These are phyloP conservation scores for Anoplophora glabripennis DNA, from an alignment of 1,140 invertebrate species.

Conservation along the genomic window DNA sequence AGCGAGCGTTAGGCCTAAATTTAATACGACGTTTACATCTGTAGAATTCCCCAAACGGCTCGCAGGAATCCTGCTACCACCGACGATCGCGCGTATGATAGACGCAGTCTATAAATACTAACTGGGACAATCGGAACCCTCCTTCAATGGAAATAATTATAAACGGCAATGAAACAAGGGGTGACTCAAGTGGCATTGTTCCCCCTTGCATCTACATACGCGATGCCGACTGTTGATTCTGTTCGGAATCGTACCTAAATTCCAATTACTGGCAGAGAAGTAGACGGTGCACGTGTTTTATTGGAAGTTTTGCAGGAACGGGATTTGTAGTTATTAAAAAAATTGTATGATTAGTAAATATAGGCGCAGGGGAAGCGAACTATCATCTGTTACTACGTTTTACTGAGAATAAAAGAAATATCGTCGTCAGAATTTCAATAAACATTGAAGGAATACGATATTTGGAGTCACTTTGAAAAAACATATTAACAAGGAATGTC, in stretches of 20 bases:
- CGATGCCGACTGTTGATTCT: conserved; percentile 12
- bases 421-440: too few species aligned
- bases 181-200: conserved; percentile 31
- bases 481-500: too few species aligned
- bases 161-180: conserved; percentile 41
- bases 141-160: conserved; percentile 40
- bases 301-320: conserved; percentile 4
- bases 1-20: background rate
- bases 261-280: conserved; percentile 14
- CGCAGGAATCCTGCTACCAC: conserved; percentile 3
- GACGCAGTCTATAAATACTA: conserved; percentile 39
- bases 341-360: too few species aligned
- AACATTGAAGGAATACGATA: too few species aligned
- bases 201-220: conserved; percentile 17
- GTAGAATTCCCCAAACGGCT: conserved; percentile 23
- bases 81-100: conserved; percentile 30
- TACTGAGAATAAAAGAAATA: too few species aligned
- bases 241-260: conserved; percentile 4
- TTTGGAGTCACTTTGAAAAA: too few species aligned
- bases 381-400: too few species aligned
- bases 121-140: conserved; percentile 35
- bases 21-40: conserved; percentile 11
- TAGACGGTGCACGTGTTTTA: conserved; percentile 25
- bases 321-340: too few species aligned
- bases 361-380: too few species aligned